phyloP scores from a whole-genome alignment of 2,113 vertebrate species.

The Pseudonaja textilis region DNA sequence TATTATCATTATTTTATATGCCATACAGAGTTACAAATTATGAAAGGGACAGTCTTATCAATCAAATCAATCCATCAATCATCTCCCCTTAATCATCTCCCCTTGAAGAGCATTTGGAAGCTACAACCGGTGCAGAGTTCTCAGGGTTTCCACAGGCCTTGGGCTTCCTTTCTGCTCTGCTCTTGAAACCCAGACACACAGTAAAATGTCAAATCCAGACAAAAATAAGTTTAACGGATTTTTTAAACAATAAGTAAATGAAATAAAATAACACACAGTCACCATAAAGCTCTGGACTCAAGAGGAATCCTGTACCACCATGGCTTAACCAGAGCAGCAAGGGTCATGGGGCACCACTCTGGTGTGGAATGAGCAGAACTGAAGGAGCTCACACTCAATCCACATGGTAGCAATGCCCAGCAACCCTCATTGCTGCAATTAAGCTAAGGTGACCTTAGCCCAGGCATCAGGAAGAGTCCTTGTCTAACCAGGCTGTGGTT shows the following conservation, averaged over 20 bases:
- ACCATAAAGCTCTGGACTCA: neutral
- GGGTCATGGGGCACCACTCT: neutral
- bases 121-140: neutral
- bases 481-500: neutral
- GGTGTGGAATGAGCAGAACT: neutral
- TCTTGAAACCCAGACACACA: neutral
- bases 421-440: neutral
- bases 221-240: neutral
- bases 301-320: neutral
- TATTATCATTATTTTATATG: neutral
- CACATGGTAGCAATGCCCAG: neutral
- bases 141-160: neutral
- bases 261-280: neutral
- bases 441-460: neutral
- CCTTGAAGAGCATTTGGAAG: neutral
- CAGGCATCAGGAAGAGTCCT: neutral
- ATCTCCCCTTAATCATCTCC: neutral
- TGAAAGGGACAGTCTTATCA: neutral
- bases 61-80: neutral
- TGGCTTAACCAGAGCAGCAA: neutral
- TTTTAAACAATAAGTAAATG: neutral
- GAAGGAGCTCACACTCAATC: neutral
- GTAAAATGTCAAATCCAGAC: neutral
- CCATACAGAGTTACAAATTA: neutral
- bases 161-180: neutral